These are phyloP conservation scores for Acanthosepion pharaonis DNA, from an alignment of 2,888 invertebrate species.

Conservation along the genomic window DNA sequence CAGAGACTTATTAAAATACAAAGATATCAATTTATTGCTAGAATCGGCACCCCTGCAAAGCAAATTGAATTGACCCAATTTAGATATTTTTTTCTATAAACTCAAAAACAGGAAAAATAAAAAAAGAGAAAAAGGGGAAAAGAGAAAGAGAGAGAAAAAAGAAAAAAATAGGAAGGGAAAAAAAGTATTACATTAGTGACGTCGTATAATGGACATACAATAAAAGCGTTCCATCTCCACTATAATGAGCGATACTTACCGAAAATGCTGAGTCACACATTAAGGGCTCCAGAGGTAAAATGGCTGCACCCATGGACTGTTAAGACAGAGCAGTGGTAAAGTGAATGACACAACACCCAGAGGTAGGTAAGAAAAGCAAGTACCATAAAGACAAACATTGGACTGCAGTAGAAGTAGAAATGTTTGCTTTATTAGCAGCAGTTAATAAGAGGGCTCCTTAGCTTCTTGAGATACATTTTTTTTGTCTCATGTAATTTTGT, in stretches of 20 bases:
- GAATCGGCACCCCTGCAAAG: constrained; percentile 45
- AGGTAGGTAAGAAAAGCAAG: constrained; percentile 45
- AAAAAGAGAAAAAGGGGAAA: not conserved
- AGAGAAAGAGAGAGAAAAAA: not conserved
- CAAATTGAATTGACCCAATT: constrained; percentile 10
- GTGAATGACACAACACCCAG: constrained; percentile 45
- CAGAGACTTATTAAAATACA: not conserved
- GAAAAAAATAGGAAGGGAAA: not conserved
- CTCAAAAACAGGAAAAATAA: not conserved
- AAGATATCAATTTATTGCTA: constrained; percentile 40
- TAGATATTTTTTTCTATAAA: constrained; percentile 16
- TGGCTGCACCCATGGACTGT: constrained; percentile 48
- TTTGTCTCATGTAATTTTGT: not conserved
- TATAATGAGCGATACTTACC: constrained; percentile 48
- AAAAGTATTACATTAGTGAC: constrained; percentile 43
- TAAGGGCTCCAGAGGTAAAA: constrained; percentile 47
- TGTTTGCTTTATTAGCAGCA: constrained; percentile 40
- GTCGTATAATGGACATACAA: constrained; percentile 37
- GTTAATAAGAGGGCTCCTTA: not conserved
- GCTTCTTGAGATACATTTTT: not conserved
- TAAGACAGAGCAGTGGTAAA: constrained; percentile 47
- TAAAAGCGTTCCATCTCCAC: constrained; percentile 47
- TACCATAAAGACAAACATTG: constrained; percentile 47
- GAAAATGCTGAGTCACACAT: constrained; percentile 47
- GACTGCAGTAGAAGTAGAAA: constrained; percentile 43